Conservation (phyloP, 2,113 vertebrate species). For the Noturus placidus region DNA sequence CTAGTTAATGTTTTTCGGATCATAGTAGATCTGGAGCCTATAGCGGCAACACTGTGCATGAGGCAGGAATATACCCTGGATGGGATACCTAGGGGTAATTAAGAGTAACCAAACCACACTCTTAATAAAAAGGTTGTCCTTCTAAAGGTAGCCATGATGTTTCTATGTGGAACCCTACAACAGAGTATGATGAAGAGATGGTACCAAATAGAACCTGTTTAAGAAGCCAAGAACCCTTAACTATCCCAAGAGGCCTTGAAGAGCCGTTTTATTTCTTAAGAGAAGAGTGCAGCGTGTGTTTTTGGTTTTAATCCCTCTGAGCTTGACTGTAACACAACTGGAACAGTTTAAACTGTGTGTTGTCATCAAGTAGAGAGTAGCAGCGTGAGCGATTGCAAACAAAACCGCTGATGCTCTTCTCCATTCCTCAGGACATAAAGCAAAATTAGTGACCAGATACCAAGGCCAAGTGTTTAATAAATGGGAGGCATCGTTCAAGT, state of each 20-base stretch:
- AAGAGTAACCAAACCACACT: neutral
- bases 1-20: too few relatives aligned
- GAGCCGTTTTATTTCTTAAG: neutral
- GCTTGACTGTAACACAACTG: conserved; percentile 3
- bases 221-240: neutral
- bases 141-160: neutral
- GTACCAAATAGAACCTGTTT: neutral
- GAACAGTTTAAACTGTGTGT: conserved; percentile 3
- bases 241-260: neutral
- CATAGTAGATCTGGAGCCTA: neutral
- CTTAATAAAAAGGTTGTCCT: neutral
- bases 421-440: conserved; percentile 26
- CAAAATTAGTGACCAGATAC: conserved; percentile 33
- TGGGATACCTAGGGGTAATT: neutral
- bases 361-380: conserved; percentile 27
- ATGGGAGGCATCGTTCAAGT: conserved; percentile 23
- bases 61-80: neutral
- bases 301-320: neutral
- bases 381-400: conserved; percentile 20
- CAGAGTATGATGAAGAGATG: neutral
- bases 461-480: conserved; percentile 32
- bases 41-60: neutral
- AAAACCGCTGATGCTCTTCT: conserved; percentile 16
- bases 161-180: neutral
- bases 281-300: neutral